Evolutionary conservation across 1,140 invertebrate genomes (phyloP).

Genomic region (Stegodyphus mimosarum): DNA sequence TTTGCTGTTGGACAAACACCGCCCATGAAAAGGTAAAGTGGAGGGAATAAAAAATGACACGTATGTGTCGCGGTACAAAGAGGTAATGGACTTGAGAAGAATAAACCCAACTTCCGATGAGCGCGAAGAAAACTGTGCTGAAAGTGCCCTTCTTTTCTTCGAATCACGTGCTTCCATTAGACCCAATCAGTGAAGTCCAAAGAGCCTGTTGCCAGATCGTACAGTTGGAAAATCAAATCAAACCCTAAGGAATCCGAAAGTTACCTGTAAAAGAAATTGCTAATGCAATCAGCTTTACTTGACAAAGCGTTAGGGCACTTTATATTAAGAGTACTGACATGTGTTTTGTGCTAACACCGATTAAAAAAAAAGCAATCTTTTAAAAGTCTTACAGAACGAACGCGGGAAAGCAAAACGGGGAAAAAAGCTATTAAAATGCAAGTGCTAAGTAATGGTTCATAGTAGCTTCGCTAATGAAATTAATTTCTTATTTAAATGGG

Average conservation of each 20-base stretch:
- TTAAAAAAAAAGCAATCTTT: too few species aligned
- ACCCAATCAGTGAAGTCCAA: slow-evolving; percentile 18
- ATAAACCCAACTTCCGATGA: neutral
- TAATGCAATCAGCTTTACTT: slow-evolving; percentile 42
- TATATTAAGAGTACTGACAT: neutral
- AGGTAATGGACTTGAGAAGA: neutral
- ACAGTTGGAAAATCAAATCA: slow-evolving; percentile 51
- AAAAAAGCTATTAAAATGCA: too few species aligned
- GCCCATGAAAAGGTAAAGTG: too few species aligned
- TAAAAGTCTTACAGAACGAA: too few species aligned
- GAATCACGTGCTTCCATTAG: slow-evolving; percentile 33
- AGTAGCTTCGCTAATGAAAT: too few species aligned
- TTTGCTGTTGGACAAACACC: too few species aligned
- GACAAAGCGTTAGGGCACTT: slow-evolving; percentile 23
- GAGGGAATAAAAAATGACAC: neutral
- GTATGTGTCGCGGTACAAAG: neutral
- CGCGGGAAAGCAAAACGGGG: too few species aligned
- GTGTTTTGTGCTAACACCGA: too few species aligned
- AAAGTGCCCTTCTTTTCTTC: neutral
- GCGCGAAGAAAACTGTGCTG: neutral
- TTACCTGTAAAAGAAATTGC: slow-evolving; percentile 7
- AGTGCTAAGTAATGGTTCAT: too few species aligned
- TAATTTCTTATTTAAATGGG: too few species aligned
- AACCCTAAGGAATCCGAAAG: slow-evolving; percentile 18
- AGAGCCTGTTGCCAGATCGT: slow-evolving; percentile 36